These are phyloP conservation scores for Atherinosoma microstoma DNA, from an alignment of 2,797 vertebrate genomes.

Conservation along the genomic window DNA sequence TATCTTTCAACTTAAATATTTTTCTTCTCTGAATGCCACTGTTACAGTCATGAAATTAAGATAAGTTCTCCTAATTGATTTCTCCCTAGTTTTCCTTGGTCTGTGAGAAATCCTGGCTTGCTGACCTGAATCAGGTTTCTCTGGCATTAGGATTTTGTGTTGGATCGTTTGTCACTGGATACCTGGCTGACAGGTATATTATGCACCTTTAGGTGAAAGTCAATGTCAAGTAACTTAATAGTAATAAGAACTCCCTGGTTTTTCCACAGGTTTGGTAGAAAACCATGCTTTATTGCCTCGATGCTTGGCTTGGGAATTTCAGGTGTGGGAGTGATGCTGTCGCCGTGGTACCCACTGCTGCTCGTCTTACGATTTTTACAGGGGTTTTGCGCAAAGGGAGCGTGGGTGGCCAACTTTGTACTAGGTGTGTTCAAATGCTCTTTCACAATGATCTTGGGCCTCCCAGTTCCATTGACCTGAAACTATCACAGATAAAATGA, in stretches of 20 bases:
- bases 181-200: constrained; percentile 45
- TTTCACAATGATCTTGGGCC: background rate
- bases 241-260: background rate
- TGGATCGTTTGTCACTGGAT: constrained; percentile 45
- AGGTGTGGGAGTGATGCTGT: constrained; percentile 36
- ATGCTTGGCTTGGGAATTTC: constrained; percentile 43
- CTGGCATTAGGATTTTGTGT: constrained; percentile 40
- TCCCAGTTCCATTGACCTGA: too few species aligned
- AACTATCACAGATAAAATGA: too few species aligned
- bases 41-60: too few species aligned
- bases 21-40: too few species aligned
- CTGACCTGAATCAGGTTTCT: constrained; percentile 41
- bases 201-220: too few species aligned
- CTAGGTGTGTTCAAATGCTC: constrained; percentile 13
- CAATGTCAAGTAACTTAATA: background rate
- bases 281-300: constrained; percentile 38
- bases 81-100: constrained; percentile 45
- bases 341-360: constrained; percentile 45
- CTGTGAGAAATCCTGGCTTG: constrained; percentile 47
- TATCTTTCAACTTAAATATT: too few species aligned
- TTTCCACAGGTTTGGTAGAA: constrained; percentile 44
- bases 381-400: constrained; percentile 48
- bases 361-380: constrained; percentile 38
- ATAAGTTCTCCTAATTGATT: background rate
- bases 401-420: constrained; percentile 21